phyloP scores from a whole-genome alignment of 1,140 invertebrate genomes.

The Heterodera carotae region DNA sequence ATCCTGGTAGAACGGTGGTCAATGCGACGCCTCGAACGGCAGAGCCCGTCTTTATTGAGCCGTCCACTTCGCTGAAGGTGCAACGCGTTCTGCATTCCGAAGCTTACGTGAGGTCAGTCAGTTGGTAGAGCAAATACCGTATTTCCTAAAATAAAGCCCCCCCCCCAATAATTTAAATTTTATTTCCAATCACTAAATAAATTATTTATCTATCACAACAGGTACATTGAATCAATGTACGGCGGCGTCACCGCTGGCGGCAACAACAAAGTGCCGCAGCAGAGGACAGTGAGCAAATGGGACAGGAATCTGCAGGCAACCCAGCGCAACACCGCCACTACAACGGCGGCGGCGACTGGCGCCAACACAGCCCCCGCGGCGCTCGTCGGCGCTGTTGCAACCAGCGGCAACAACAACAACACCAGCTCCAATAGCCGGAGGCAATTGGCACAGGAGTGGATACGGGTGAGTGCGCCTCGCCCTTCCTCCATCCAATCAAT shows the following conservation, averaged over 20 bases:
- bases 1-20: constrained; percentile 19
- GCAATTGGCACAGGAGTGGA: constrained; percentile 21
- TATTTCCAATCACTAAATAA: not conserved
- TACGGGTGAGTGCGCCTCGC: constrained; percentile 11
- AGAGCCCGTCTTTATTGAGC: constrained; percentile 6
- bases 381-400: not conserved
- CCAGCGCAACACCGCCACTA: not conserved
- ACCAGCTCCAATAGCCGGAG: too few relatives aligned
- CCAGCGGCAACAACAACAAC: not conserved
- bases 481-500: too few relatives aligned
- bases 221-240: constrained; percentile 26
- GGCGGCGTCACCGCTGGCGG: not conserved
- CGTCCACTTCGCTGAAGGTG: constrained; percentile 18
- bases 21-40: not conserved
- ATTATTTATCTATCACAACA: not conserved
- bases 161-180: too few relatives aligned
- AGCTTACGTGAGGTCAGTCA: constrained; percentile 20
- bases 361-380: not conserved
- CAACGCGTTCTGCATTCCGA: constrained; percentile 22
- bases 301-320: constrained; percentile 18
- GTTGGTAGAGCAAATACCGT: not conserved
- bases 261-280: not conserved
- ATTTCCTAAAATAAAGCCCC: too few relatives aligned
- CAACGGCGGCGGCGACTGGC: not conserved
- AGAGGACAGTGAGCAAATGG: constrained; percentile 28